Conservation (phyloP, 2,888 invertebrate genomes). For the Drymonia ruficornis region DNA sequence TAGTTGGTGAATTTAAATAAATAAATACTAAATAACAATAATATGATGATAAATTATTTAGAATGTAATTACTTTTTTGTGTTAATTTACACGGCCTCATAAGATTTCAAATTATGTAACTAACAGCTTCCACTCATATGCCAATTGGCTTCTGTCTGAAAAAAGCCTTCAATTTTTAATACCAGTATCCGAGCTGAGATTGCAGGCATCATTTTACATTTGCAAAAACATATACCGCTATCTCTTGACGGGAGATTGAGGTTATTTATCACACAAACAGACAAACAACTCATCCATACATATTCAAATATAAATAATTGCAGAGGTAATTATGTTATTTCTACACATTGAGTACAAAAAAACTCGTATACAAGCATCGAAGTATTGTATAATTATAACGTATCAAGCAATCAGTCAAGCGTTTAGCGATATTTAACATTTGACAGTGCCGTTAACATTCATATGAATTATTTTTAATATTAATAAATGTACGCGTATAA, state of each 20-base stretch:
- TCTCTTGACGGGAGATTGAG: constrained; percentile 2
- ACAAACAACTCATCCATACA: constrained; percentile 8
- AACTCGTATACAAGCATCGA: not conserved
- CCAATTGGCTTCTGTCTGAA: constrained; percentile 1
- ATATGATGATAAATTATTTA: too few species aligned
- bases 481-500: constrained; percentile 2
- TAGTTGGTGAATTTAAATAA: too few species aligned
- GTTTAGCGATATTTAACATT: constrained; percentile 24
- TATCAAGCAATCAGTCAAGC: constrained; percentile 24
- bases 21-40: too few species aligned
- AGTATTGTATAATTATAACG: constrained; percentile 26
- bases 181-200: not conserved
- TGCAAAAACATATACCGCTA: constrained; percentile 9
- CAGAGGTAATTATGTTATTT: not conserved
- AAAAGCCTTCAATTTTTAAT: not conserved
- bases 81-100: too few species aligned
- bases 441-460: constrained; percentile 38
- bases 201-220: not conserved
- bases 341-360: constrained; percentile 2
- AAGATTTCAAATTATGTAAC: not conserved
- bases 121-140: not conserved
- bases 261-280: constrained; percentile 7
- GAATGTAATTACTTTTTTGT: too few species aligned
- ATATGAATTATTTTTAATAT: constrained; percentile 20
- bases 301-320: constrained; percentile 3